Percentiles rank a stretch among this genome's conserved stretches.
phyloP scores from a whole-genome alignment of 2,797 vertebrate species.

The Pipistrellus pipistrellus region DNA sequence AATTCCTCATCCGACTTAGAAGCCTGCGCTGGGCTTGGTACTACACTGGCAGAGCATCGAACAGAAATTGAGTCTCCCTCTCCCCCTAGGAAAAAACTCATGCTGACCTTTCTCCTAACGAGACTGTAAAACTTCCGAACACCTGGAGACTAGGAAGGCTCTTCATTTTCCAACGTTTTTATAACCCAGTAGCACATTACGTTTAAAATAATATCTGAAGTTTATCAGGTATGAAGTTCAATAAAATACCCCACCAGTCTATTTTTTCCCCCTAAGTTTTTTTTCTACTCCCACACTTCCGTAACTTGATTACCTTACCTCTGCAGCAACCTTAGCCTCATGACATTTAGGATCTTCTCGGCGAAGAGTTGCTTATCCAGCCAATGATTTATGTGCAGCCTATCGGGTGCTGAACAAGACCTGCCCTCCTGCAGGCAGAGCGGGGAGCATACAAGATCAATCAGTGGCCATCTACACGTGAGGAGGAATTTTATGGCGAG shows the following conservation, averaged over 20 bases:
- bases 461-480: not conserved
- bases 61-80: not conserved
- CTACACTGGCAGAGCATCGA: not conserved
- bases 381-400: not conserved
- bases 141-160: not conserved
- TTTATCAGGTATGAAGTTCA: not conserved
- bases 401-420: not conserved
- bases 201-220: not conserved
- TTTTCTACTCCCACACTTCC: not conserved
- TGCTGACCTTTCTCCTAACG: not conserved
- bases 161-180: not conserved
- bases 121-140: not conserved
- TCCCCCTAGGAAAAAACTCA: not conserved
- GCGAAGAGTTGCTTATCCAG: not conserved
- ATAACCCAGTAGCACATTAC: not conserved
- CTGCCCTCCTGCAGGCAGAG: not conserved
- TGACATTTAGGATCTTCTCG: not conserved
- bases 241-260: not conserved
- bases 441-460: not conserved
- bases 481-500: not conserved
- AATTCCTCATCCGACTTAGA: not conserved
- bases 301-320: not conserved
- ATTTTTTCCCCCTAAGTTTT: not conserved
- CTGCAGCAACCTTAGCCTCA: not conserved
- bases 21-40: not conserved